Evolutionary conservation across 1,140 invertebrate genomes (phyloP).

Genomic region (Fopius arisanus): DNA sequence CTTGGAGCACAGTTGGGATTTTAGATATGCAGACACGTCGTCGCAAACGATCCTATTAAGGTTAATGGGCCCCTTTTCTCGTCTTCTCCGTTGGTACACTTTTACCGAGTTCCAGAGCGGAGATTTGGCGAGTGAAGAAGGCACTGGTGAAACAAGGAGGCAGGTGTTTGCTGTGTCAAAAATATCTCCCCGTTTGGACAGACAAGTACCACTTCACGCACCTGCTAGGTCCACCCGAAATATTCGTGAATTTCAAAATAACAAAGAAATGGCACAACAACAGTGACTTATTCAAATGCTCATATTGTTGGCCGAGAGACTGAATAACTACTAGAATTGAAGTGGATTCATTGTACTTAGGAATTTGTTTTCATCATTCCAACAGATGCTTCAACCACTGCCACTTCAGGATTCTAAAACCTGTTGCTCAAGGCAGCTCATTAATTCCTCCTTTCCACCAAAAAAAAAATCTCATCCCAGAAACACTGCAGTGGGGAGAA

Average conservation of each 20-base stretch:
- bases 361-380: background rate
- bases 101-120: background rate
- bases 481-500: background rate
- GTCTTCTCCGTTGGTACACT: background rate
- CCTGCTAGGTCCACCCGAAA: background rate
- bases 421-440: background rate
- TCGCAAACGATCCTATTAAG: constrained; percentile 31
- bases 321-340: background rate
- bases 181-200: background rate
- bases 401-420: background rate
- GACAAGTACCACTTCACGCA: background rate
- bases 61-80: constrained; percentile 18
- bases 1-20: background rate
- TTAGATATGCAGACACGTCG: constrained; percentile 10
- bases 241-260: background rate
- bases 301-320: background rate
- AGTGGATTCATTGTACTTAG: background rate
- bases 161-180: constrained; percentile 22
- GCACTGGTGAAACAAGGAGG: background rate
- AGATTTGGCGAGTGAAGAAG: background rate
- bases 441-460: background rate
- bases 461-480: background rate
- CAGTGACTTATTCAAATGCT: background rate
- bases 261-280: background rate
- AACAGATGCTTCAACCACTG: background rate